Evolutionary conservation across 2,888 invertebrate genomes (phyloP).

Genomic region (Monoplex corrugatus): DNA sequence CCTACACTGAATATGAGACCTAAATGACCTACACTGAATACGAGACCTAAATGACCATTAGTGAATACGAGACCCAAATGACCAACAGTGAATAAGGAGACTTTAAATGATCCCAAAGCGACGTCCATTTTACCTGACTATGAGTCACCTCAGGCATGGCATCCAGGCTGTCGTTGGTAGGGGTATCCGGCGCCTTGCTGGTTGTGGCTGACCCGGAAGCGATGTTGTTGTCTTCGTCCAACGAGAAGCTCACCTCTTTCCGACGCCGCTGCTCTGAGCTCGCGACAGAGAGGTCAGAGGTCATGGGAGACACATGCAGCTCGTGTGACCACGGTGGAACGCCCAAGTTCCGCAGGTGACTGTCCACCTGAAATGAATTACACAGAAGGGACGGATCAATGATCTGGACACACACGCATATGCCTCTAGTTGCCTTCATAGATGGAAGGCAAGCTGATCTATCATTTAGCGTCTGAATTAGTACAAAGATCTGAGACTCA

Average conservation of each 20-base stretch:
- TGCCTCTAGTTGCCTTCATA: no score
- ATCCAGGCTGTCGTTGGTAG: conserved; percentile 19
- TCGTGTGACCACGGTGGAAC: conserved; percentile 12
- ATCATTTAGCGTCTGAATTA: no score
- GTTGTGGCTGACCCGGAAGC: conserved; percentile 21
- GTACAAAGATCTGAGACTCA: no score
- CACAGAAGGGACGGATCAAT: neutral
- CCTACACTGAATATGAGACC: no score
- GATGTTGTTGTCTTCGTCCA: conserved; percentile 63
- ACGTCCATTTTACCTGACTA: conserved; percentile 34
- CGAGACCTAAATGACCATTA: no score
- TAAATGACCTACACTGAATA: no score
- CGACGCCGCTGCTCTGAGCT: conserved; percentile 39
- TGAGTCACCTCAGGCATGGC: conserved; percentile 40
- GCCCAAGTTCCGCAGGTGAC: conserved; percentile 19
- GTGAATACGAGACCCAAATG: no score
- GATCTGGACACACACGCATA: no score
- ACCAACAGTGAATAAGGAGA: no score
- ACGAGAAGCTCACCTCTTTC: conserved; percentile 67
- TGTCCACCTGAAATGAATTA: conserved; percentile 33
- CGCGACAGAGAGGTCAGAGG: conserved; percentile 30
- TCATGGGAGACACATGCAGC: neutral
- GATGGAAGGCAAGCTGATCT: no score
- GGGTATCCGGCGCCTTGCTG: neutral
- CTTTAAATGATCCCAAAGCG: no score